phyloP scores from a whole-genome alignment of 1,140 invertebrate species.

The Diprion similis region DNA sequence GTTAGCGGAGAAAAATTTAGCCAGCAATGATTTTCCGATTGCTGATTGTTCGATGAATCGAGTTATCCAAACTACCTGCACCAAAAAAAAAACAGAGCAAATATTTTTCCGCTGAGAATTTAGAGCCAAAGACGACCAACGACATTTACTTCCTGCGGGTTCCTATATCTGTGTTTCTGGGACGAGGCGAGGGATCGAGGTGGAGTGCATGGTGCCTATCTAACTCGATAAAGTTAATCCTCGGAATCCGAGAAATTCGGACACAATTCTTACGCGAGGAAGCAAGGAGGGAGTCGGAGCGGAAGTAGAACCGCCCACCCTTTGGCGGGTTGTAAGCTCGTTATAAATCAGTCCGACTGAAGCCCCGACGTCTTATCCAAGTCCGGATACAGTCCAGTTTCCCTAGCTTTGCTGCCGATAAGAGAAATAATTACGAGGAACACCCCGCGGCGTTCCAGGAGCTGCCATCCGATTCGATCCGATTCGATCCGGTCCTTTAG shows the following conservation, averaged over 20 bases:
- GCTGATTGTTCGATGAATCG: no score
- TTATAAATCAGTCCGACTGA: neutral
- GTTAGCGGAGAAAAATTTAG: no score
- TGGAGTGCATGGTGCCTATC: neutral
- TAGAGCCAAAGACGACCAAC: no score
- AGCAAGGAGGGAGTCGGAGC: neutral
- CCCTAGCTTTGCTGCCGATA: neutral
- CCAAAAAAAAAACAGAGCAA: no score
- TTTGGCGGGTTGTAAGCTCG: neutral
- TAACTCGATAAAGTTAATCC: constrained; percentile 7
- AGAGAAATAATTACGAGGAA: constrained; percentile 1
- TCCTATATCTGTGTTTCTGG: neutral
- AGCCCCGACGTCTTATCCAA: neutral
- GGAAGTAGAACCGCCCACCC: neutral
- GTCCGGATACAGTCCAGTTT: constrained; percentile 2
- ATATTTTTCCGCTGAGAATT: no score
- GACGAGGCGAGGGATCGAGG: neutral
- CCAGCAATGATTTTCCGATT: no score
- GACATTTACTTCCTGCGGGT: no score
- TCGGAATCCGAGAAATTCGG: constrained; percentile 7
- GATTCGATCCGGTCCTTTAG: no score
- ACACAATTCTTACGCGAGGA: neutral
- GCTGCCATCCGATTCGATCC: no score
- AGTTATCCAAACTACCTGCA: no score
- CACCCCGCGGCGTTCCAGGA: no score